Base-by-base conservation (phyloP, 23 tunicate species). In the Clavelina lepadiformis region DNA sequence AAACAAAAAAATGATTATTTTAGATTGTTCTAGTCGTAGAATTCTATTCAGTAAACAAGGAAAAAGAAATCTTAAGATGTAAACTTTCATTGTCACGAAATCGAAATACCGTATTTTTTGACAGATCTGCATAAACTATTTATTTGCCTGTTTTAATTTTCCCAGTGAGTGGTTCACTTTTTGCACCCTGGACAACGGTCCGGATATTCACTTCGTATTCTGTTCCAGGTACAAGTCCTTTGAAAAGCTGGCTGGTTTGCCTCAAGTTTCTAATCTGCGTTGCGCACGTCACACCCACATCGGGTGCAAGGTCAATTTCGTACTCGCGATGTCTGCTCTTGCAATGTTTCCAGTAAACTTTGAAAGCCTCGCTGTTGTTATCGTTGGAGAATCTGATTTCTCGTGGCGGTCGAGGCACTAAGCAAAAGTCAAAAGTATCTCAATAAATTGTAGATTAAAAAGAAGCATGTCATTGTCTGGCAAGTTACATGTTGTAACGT, bases 401-500 rank as follows among this genome's bases (percentile, higher is more conserved):
- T 0, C 86, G 58, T 7, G 85, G 80, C 20, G 95, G 85, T 0
- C 77, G 80, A 24, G 95, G 95, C 26, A 77, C 95, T 86, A 27
- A 41, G 11, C 49, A 41, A 41, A 41, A 11, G 15, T 41, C 11
- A 15, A 41, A 41, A 15, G 15, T 8, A 41, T 8, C 13, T 11
- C 11, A 41, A 11, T 41, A 26, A 0, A 21, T 35, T 64, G 23
- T 36, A 31, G 0, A 22, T 23, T 64, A 1, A 64, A 7, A 64
- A 54, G 15, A 54, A 54, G 22, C 24, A 7, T 7, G 21, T 7
- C 22, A 13, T 54, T 54, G 20, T 15, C 7, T 15, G 13, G 47
- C 47, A 60, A 73, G 80, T 73, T 53, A 83, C 91, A 57, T 58
- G 91, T 83, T 22, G 58, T 59, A 4, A 67, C 77, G 27, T 72